Base-by-base conservation (phyloP, 1,140 invertebrate species). In the Trichonephila clavata region DNA sequence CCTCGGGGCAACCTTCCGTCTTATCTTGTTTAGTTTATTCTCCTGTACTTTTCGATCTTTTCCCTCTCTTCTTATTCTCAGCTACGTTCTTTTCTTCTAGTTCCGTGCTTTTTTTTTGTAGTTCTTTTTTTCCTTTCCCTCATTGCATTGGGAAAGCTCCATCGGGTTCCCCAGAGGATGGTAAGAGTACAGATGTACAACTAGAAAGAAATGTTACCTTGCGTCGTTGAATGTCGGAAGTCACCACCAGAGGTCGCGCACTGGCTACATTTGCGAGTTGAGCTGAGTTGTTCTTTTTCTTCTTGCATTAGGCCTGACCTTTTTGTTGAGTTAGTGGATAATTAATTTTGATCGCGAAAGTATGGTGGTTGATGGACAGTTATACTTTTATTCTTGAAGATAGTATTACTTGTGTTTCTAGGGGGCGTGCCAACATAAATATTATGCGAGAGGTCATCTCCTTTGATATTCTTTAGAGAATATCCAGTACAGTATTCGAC, bases 21-120 rank as follows among this genome's bases (percentile, higher is more conserved):
- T 77, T 86, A 92, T 92, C 91, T 92, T 92, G 61, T 86, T 86
- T 86, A 65, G 81, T 92, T 92, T 92, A 92, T 92, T 92, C 80
- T 63, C 43, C 50, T 57, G 27, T 86, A 71, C 61, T 43, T 71
- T 59, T 92, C 24, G 61, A 86, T 65, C 61, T 87, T 65, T 24
- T 20, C 18, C 32, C 2, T 77, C 24, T 77, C 14, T 77, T 77
- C 27, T 61, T 61, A 8, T 61, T 77, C 68, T 77, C 13, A 32
- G 68, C 68, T 77, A 16, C 27, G 27, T 24, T 77, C 27, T 77
- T 77, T 61, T 77, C 24, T 50, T 81, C 43, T 81, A 20, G 18
- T 27, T 68, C 83, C 16, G 43, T 59, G 4, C 20, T 57, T 86
- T 60, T 86, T 27, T 60, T 1, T 86, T 39, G 5, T 43, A 2